Conservation (phyloP, 2,888 invertebrate genomes). For the Antitype chi region DNA sequence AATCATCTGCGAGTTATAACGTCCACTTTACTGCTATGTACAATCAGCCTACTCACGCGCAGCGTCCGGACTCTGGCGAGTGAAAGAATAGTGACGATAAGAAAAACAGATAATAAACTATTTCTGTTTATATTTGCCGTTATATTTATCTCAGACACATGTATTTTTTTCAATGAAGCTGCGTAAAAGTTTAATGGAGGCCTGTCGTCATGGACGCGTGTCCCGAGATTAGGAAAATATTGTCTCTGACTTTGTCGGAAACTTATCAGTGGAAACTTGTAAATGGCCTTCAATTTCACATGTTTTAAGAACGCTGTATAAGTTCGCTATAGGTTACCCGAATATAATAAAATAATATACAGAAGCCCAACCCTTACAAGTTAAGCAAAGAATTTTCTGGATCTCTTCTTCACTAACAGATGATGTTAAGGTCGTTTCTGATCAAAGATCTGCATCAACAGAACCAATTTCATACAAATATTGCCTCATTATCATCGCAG, state of each 20-base stretch:
- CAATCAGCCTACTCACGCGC: constrained; percentile 23
- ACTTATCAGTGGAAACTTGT: no score
- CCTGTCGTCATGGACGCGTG: background rate
- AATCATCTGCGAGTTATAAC: background rate
- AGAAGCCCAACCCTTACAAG: no score
- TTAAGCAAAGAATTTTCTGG: no score
- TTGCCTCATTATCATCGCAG: no score
- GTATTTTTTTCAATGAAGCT: constrained; percentile 37
- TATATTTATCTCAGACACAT: constrained; percentile 15
- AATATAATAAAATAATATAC: no score
- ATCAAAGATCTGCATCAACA: no score
- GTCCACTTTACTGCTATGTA: constrained; percentile 59
- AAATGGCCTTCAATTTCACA: no score
- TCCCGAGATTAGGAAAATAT: background rate
- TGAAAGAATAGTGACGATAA: constrained; percentile 63
- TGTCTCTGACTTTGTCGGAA: background rate
- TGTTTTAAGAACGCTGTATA: no score
- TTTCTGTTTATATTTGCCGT: constrained; percentile 60
- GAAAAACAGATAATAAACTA: constrained; percentile 56
- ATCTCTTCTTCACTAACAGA: background rate
- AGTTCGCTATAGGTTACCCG: no score
- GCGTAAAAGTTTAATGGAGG: background rate
- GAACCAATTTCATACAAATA: no score
- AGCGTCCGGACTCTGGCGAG: constrained; percentile 42
- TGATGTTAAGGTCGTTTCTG: background rate